A percentile compares a stretch with the other conserved stretches of the same genome.
Conservation (phyloP, 1,140 invertebrate genomes). For the Pseudobourletiella spinata region DNA sequence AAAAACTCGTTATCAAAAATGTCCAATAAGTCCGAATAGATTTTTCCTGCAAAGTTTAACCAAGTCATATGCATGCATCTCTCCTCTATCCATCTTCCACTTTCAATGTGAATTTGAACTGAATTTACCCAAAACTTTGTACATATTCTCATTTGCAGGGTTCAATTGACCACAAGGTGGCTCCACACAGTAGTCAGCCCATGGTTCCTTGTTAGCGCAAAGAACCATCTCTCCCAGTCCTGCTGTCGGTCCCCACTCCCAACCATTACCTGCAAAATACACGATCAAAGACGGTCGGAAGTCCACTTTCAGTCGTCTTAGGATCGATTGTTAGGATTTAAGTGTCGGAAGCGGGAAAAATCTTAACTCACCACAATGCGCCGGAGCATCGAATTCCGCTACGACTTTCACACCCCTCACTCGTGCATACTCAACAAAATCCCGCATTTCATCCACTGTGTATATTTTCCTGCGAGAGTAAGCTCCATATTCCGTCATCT, state of each 20-base stretch:
- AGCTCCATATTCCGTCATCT: constrained; percentile 59
- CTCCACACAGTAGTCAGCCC: constrained; percentile 66
- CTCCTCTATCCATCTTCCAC: no score
- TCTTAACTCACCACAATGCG: constrained; percentile 70
- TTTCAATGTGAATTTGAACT: no score
- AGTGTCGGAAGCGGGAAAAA: no score
- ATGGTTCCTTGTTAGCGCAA: constrained; percentile 59
- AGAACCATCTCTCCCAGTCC: constrained; percentile 46
- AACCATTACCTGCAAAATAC: constrained; percentile 52
- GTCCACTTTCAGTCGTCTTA: no score
- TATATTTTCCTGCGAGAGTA: constrained; percentile 62
- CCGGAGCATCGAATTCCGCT: constrained; percentile 78
- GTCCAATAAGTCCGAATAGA: constrained; percentile 59
- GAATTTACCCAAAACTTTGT: constrained; percentile 51
- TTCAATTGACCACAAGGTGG: constrained; percentile 80
- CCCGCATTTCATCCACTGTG: constrained; percentile 55
- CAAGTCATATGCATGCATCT: no score
- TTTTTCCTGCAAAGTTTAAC: constrained; percentile 45
- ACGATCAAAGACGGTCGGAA: constrained; percentile 1
- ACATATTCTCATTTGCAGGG: constrained; percentile 61
- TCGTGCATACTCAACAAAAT: constrained; percentile 60
- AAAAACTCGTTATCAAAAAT: constrained; percentile 56
- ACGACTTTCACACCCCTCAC: constrained; percentile 64
- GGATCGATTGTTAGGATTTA: no score
- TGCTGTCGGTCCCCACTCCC: constrained; percentile 60